Conservation (phyloP, 2,888 invertebrate species). For the Latrodectus elegans region DNA sequence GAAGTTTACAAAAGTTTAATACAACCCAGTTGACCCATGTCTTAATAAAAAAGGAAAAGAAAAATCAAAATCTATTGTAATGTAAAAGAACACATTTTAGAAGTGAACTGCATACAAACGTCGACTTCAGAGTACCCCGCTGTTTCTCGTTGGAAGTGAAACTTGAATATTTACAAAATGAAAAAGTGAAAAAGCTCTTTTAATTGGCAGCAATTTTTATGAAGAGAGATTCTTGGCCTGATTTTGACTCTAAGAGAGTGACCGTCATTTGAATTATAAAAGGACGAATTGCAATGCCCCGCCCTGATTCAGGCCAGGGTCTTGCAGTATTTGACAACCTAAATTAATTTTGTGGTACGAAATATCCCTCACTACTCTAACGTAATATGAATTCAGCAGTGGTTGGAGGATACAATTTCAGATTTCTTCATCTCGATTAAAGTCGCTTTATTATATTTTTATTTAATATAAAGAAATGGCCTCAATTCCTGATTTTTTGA, state of each 20-base stretch:
- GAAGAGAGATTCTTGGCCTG: constrained; percentile 34
- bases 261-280: constrained; percentile 43
- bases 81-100: not conserved
- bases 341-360: constrained; percentile 47
- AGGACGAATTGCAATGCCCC: constrained; percentile 36
- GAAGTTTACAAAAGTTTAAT: no score
- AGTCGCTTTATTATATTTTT: no score
- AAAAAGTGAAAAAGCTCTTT: constrained; percentile 29
- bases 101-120: not conserved
- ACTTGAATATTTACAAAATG: not conserved
- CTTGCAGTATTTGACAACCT: constrained; percentile 41
- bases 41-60: no score
- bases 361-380: constrained; percentile 29
- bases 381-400: constrained; percentile 20
- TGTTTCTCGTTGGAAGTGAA: not conserved
- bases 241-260: constrained; percentile 15
- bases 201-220: constrained; percentile 42
- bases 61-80: no score
- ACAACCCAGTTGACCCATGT: no score
- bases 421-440: not conserved
- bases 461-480: no score
- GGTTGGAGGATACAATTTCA: constrained; percentile 9
- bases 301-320: constrained; percentile 58
- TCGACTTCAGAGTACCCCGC: not conserved
- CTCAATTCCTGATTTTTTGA: no score